Base-by-base conservation (phyloP, 2,113 vertebrate genomes). In the Pundamilia nyererei region DNA sequence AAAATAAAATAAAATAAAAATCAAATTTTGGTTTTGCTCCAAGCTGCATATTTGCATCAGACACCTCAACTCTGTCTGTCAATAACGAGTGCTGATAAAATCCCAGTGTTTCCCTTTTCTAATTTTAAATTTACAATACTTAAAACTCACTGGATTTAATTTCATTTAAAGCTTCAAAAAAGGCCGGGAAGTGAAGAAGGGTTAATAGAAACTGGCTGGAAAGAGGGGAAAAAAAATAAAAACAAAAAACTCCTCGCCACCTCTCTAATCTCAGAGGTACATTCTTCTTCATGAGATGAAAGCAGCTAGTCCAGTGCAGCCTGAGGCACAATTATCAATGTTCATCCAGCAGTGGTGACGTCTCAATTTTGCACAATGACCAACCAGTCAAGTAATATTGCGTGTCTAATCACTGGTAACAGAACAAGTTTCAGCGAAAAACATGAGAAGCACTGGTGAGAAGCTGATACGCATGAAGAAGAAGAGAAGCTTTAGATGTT, bases 201-300 rank as follows among this genome's bases (percentile, higher is more conserved):
- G 35, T 21, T 70, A 40, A 70, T 70, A 24, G 35, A 70, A 70
- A 70, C 62, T 42, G 62, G n/a, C 62, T 68, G n/a, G 35, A 65
- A n/a, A 65, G 31, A 35, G 31, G 60, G 17, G 0, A 0, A 3
- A 35, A 7, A 4, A 62, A 5, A 1, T 2, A 12, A 3, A 35
- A 35, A 65, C 31, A 62, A 35, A 11, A 62, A 38, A 6, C 1
- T 31, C 29, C 6, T n/a, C 6, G 1, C 60, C 17, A 65, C 31
- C 60, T 35, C 62, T 68, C 11, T 21, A 40, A 21, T 68, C 62
- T 40, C 11, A 40, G 10, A 60, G 29, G 29, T 60, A 49, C 24
- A 12, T 11, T 5, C 29, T 40, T 45, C 14, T 77, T 77, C 24
- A 77, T 47, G 70, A 49, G 45, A 77, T 12, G 70, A 75, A 47